Evolutionary conservation across 2,797 vertebrate species (phyloP), one percentile per base, ranked within the genome.

Genomic region (Novumbra hubbsi): DNA sequence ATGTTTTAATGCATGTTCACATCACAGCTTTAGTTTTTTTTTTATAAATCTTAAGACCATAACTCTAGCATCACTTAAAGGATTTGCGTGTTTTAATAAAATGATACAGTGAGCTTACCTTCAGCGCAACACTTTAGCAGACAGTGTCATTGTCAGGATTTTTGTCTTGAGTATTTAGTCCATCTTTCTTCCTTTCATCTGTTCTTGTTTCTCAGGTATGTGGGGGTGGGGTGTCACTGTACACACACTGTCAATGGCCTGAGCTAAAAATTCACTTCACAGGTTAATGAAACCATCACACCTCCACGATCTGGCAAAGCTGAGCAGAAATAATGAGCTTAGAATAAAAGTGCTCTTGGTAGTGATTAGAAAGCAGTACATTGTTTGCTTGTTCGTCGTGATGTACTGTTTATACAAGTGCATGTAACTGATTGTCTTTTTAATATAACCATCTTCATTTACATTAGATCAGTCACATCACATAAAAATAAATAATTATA

Each of bases 211-310:
- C 75, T 87, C 28, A 79, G 21, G 73, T 74, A 21, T 75, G 50
- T 9, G 73, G 48, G 30, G 11, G 79, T 28, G 50, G 50, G 34
- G 57, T 74, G 73, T 72, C 77, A n/a, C 74, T 70, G 74, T 77
- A 62, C 79, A 78, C 57, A 60, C n/a, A 24, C 55, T 45, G 6
- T 45, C 12, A 45, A 57, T 63, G 78, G 70, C 17, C 55, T 2
- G 30, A 76, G 77, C 85, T 83, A 84, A 86, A 88, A 89, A 88
- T 80, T 82, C 74, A 55, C 72, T 0, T 70, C 16, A 75, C 77
- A 74, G 83, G 83, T 80, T 90, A 86, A 90, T 92, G 90, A 89
- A 89, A 78, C 84, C 78, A 74, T 83, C 74, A 73, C 73, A 75
- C 78, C 70, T 76, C 73, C 79, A 81, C 76, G 80, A 86, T 89